These are phyloP conservation scores for Tetramorium parvispinum DNA, from an alignment of 1,140 invertebrate genomes.

Conservation along the genomic window DNA sequence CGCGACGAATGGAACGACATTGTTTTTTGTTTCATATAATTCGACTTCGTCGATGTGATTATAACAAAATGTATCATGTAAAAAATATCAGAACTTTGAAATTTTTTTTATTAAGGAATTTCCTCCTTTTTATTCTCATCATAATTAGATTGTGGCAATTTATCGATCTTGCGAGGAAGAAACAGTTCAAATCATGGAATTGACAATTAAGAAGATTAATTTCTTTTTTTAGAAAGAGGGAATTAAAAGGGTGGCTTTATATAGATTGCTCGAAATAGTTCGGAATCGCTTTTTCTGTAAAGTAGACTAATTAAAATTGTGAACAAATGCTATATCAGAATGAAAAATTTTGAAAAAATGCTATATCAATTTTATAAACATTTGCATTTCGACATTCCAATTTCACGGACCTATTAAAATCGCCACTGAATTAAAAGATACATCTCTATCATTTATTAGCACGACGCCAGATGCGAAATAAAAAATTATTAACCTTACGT, in stretches of 20 bases:
- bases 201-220: background rate
- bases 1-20: background rate
- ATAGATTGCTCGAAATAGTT: background rate
- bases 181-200: no score
- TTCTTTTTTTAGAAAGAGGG: slow-evolving; percentile 16
- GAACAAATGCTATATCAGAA: no score
- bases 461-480: background rate
- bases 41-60: background rate
- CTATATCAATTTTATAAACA: no score
- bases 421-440: background rate
- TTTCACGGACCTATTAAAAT: background rate
- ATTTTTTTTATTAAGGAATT: background rate
- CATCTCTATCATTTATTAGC: background rate
- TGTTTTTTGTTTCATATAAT: background rate
- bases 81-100: background rate
- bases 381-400: no score
- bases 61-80: background rate
- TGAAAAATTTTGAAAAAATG: no score
- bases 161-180: background rate
- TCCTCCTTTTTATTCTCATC: background rate
- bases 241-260: background rate
- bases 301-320: no score
- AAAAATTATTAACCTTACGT: background rate
- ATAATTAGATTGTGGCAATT: background rate
- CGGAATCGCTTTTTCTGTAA: background rate